Conservation (phyloP, 2,113 vertebrate species). For the Rhizomys pruinosus region DNA sequence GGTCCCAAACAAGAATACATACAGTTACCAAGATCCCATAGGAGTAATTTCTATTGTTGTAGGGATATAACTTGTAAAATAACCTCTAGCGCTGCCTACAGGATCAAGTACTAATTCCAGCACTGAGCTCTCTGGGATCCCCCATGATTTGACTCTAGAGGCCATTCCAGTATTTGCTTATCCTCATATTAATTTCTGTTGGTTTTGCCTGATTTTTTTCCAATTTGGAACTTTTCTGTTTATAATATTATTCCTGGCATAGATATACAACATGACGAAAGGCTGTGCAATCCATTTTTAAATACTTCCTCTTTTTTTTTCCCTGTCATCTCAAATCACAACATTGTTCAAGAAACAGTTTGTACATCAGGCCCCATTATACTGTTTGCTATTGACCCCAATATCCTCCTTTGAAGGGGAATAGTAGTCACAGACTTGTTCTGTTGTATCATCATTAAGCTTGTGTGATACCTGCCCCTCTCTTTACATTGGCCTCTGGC, state of each 20-base stretch:
- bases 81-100: not conserved
- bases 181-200: conserved; percentile 8
- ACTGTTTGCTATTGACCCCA: not conserved
- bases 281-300: not conserved
- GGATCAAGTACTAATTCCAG: not conserved
- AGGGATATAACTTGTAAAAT: not conserved
- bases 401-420: conserved; percentile 22
- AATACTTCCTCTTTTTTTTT: not conserved
- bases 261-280: not conserved
- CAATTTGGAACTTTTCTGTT: conserved; percentile 33
- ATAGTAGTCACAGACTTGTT: not conserved
- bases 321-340: conserved; percentile 34
- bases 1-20: not conserved
- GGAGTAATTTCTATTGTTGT: not conserved
- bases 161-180: conserved; percentile 8
- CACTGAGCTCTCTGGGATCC: not conserved
- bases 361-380: not conserved
- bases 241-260: conserved; percentile 29
- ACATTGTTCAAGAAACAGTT: conserved; percentile 2
- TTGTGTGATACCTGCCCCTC: not conserved
- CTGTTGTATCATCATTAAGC: not conserved
- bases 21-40: not conserved
- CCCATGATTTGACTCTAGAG: not conserved
- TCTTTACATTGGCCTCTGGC: not conserved
- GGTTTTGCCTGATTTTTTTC: conserved; percentile 26